Conservation (phyloP, 2,888 invertebrate species). For the Ypsolopha sequella region DNA sequence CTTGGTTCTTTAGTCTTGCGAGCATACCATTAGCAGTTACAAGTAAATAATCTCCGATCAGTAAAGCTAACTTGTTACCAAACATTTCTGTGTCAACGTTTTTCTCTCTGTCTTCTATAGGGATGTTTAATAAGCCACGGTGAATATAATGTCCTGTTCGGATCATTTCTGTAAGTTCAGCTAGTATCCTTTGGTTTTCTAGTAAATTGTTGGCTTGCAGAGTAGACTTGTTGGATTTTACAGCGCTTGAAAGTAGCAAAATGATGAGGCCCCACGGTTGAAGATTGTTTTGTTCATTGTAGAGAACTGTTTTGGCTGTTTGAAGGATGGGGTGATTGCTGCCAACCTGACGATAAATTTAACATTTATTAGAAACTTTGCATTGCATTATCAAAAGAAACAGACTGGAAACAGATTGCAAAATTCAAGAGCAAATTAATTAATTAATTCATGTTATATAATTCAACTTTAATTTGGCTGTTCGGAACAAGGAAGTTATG, state of each 20-base stretch:
- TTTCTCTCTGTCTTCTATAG: constrained; percentile 54
- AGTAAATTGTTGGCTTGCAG: constrained; percentile 70
- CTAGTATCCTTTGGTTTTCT: constrained; percentile 57
- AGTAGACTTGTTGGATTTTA: constrained; percentile 65
- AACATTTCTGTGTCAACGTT: constrained; percentile 80
- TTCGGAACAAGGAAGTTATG: not conserved
- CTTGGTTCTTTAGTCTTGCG: constrained; percentile 76
- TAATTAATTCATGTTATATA: no score
- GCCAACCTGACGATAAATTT: constrained; percentile 67
- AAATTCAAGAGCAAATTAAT: no score
- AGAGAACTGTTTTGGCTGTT: constrained; percentile 85
- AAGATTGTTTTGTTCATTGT: constrained; percentile 85
- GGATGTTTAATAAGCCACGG: constrained; percentile 67
- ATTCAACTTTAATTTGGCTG: not conserved
- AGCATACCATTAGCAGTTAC: constrained; percentile 86
- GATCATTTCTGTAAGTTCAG: constrained; percentile 88
- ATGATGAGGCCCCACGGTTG: constrained; percentile 90
- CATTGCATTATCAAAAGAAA: not conserved
- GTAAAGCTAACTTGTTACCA: constrained; percentile 89
- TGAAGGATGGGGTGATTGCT: constrained; percentile 89
- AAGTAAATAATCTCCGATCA: constrained; percentile 88
- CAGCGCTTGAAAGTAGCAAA: constrained; percentile 83
- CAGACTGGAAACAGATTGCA: no score
- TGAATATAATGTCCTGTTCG: constrained; percentile 88
- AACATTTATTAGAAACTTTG: not conserved